Percentiles rank a stretch among this genome's conserved stretches.
Evolutionary conservation across 2,888 invertebrate genomes (phyloP).

Genomic region (Mythimna vitellina): DNA sequence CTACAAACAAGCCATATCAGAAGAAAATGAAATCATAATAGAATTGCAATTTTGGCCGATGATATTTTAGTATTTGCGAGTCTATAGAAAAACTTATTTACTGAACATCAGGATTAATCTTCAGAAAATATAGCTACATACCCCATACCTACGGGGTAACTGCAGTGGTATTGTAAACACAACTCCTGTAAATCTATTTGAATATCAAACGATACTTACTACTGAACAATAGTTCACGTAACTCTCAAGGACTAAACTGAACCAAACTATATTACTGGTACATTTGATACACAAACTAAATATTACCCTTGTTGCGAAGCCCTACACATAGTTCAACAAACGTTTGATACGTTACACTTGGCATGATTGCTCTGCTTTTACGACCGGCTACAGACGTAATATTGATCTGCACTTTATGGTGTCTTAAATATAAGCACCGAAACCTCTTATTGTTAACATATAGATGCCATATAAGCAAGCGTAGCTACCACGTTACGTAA

Average conservation of each 20-base stretch:
- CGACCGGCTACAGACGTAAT: constrained; percentile 56
- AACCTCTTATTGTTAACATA: constrained; percentile 52
- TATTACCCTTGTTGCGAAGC: constrained; percentile 31
- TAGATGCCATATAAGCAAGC: constrained; percentile 12
- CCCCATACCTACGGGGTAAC: background rate
- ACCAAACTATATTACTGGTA: constrained; percentile 14
- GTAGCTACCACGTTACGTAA: constrained; percentile 26
- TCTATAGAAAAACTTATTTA: constrained; percentile 5
- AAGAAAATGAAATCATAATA: constrained; percentile 61
- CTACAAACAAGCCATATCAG: constrained; percentile 57
- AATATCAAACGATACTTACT: background rate
- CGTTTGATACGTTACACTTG: constrained; percentile 58
- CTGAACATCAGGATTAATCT: background rate
- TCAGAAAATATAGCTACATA: background rate
- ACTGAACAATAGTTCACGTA: constrained; percentile 7
- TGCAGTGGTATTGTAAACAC: background rate
- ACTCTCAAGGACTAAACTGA: background rate
- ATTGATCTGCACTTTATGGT: constrained; percentile 62
- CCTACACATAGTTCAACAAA: constrained; percentile 42
- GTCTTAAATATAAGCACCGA: constrained; percentile 55
- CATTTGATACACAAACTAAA: constrained; percentile 34
- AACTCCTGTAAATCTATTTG: constrained; percentile 3
- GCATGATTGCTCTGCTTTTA: constrained; percentile 61
- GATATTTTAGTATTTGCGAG: constrained; percentile 15
- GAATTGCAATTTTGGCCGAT: constrained; percentile 38